These are phyloP conservation scores for Microhierax caerulescens DNA, from an alignment of 2,797 vertebrate species.

Conservation along the genomic window DNA sequence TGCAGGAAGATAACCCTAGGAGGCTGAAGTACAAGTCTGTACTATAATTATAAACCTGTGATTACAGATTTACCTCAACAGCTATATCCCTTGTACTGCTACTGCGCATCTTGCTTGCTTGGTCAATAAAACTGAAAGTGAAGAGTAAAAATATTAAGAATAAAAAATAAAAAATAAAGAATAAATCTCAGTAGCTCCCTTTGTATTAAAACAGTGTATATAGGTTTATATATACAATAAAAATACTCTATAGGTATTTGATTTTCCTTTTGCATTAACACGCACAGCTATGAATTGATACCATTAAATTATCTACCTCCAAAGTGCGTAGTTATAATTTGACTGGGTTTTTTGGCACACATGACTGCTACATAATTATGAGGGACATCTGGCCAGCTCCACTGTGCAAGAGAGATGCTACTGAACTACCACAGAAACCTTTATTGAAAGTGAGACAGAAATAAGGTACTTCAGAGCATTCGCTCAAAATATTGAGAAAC, in stretches of 20 bases:
- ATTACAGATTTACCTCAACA: not conserved
- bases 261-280: not conserved
- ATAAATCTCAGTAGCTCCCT: not conserved
- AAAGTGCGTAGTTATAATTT: not conserved
- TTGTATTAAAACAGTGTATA: not conserved
- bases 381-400: not conserved
- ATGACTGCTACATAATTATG: not conserved
- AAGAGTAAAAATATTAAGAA: not conserved
- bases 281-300: not conserved
- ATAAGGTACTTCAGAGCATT: not conserved
- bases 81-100: not conserved
- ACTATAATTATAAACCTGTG: not conserved
- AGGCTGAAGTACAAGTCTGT: not conserved
- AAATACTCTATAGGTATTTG: not conserved
- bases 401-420: not conserved
- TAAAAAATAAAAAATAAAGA: not conserved
- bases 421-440: not conserved
- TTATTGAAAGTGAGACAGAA: not conserved
- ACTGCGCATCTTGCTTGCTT: not conserved
- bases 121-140: not conserved
- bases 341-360: not conserved
- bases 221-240: not conserved
- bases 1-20: not conserved
- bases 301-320: not conserved
- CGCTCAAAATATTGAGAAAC: not conserved